These are phyloP conservation scores for Elaphurus davidianus DNA, from an alignment of 2,113 vertebrate genomes.

Conservation along the genomic window DNA sequence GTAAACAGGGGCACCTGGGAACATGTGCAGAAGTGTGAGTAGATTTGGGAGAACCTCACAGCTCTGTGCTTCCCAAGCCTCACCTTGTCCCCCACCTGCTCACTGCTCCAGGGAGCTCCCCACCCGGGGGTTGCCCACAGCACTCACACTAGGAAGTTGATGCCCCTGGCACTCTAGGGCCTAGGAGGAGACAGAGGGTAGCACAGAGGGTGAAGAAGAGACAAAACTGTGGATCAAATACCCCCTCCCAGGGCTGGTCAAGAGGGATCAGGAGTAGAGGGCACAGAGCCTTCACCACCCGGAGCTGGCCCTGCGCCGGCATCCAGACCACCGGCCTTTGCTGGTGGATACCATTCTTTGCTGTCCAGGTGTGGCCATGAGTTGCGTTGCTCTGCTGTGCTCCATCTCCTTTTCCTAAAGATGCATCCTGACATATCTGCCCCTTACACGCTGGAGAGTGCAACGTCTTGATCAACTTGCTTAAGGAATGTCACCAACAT, in stretches of 20 bases:
- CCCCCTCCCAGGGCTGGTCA: not conserved
- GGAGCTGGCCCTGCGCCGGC: not conserved
- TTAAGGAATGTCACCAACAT: conserved; percentile 88
- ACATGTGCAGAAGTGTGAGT: not conserved
- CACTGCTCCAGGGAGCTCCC: conserved; percentile 81
- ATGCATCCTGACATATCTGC: conserved; percentile 96
- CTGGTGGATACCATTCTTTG: not conserved
- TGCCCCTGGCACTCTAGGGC: conserved; percentile 80
- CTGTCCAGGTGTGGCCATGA: accelerated
- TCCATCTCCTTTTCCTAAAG: conserved; percentile 75
- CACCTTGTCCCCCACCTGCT: conserved; percentile 87
- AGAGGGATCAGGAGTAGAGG: not conserved
- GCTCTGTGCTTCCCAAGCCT: not conserved
- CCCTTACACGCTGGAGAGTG: conserved; percentile 95
- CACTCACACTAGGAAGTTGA: conserved; percentile 86
- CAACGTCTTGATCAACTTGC: conserved; percentile 88
- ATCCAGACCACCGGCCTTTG: not conserved
- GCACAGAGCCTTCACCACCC: not conserved
- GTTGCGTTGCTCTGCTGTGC: conserved; percentile 51
- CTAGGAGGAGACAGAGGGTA: not conserved
- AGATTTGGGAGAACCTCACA: not conserved
- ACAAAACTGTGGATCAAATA: not conserved
- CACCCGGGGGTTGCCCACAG: conserved; percentile 85
- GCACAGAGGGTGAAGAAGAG: not conserved
- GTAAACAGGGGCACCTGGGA: not conserved